Evolutionary conservation across 2,888 invertebrate species (phyloP), one percentile per base, ranked within the genome.

Genomic region (Eupithecia subumbrata): DNA sequence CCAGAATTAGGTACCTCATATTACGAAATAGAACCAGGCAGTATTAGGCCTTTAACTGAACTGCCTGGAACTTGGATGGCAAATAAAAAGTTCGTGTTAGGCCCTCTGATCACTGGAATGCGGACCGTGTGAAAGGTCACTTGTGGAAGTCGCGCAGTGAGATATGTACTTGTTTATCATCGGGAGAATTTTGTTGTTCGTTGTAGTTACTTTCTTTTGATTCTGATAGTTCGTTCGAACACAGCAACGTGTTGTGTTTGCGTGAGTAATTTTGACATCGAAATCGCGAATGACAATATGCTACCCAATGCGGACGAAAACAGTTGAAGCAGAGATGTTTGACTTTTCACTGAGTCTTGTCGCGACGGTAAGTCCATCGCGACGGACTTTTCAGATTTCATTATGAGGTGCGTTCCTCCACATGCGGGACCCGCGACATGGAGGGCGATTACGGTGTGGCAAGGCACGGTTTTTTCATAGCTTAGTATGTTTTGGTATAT

Each of bases 301-400:
- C 8, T 48, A 48, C 48, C 48, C 18, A n/a, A 48, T 48, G 48
- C 48, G 48, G n/a, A n/a, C n/a, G 48, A n/a, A 48, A 48, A 48
- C 48, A 48, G 2, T n/a, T 48, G 48, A 48, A 48, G n/a, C 48
- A 48, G 7, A 48, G 48, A n/a, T 48, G 7, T 8, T n/a, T n/a
- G n/a, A n/a, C n/a, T n/a, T n/a, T n/a, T n/a, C n/a, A n/a, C n/a
- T n/a, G n/a, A n/a, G n/a, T n/a, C n/a, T n/a, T n/a, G n/a, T n/a
- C n/a, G n/a, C n/a, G n/a, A n/a, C n/a, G n/a, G n/a, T n/a, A 48
- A 18, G 8, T 48, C n/a, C 48, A 48, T n/a, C 48, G 48, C 48
- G 48, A 48, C 48, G 48, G n/a, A 48, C n/a, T 48, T 48, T 48
- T n/a, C 48, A 48, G n/a, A 48, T n/a, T 48, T 48, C 48, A 48